Evolutionary conservation across 2,888 invertebrate genomes (phyloP).

Genomic region (Macaria notata): DNA sequence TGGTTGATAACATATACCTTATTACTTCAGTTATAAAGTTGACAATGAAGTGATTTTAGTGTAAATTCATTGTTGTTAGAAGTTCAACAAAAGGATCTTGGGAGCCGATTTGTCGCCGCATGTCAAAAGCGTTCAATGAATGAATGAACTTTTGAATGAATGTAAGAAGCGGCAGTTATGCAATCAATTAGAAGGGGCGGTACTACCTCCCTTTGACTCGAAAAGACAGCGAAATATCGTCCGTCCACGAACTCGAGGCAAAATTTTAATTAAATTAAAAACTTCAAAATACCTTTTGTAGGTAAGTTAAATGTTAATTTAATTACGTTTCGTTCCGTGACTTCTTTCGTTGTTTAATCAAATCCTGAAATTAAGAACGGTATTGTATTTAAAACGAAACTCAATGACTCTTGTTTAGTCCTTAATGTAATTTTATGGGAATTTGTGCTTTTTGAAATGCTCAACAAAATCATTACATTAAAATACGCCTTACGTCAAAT

Average conservation of each 20-base stretch:
- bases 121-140: conserved; percentile 62
- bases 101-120: conserved; percentile 73
- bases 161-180: conserved; percentile 61
- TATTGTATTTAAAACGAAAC: conserved; percentile 2
- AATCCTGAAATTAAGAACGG: conserved; percentile 9
- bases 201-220: conserved; percentile 43
- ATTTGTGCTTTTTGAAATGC: not conserved
- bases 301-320: conserved; percentile 23
- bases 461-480: too few species aligned
- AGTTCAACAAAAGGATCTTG: conserved; percentile 43
- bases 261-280: conserved; percentile 31
- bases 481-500: not conserved
- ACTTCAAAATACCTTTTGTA: conserved; percentile 25
- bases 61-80: conserved; percentile 8
- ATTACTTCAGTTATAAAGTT: conserved; percentile 1
- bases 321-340: conserved; percentile 21
- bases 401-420: conserved; percentile 14
- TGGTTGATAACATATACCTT: not conserved
- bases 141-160: conserved; percentile 51
- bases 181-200: conserved; percentile 77
- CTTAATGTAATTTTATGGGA: conserved; percentile 7
- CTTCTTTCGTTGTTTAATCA: conserved; percentile 17
- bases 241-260: conserved; percentile 41
- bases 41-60: not conserved
- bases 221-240: conserved; percentile 26